These are phyloP conservation scores for Ganaspis brasiliensis DNA, from an alignment of 2,888 invertebrate genomes.

Conservation along the genomic window DNA sequence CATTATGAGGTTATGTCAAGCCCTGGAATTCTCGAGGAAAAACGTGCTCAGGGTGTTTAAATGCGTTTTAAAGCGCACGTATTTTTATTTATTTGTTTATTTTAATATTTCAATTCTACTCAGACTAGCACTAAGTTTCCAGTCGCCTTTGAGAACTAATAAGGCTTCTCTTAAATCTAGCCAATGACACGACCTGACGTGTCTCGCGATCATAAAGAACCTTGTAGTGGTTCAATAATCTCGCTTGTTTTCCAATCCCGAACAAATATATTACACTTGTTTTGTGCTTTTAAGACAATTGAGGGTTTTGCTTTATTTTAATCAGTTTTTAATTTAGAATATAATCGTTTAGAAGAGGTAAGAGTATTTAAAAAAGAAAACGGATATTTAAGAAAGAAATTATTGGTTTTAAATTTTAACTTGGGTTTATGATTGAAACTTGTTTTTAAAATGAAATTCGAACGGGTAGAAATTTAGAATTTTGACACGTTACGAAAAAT, in stretches of 20 bases:
- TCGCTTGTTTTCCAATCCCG: background rate
- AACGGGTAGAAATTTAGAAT: too few relatives aligned
- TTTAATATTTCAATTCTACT: background rate
- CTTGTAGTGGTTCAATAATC: background rate
- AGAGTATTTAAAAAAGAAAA: too few relatives aligned
- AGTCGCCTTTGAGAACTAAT: constrained; percentile 10
- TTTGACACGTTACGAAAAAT: too few relatives aligned
- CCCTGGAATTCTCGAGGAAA: background rate
- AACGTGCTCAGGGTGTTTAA: background rate
- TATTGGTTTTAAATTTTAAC: too few relatives aligned
- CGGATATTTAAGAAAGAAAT: too few relatives aligned
- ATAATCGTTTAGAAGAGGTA: too few relatives aligned
- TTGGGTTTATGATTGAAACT: too few relatives aligned
- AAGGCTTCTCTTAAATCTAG: constrained; percentile 7
- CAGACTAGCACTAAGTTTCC: background rate
- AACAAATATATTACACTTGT: too few relatives aligned
- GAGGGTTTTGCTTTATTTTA: too few relatives aligned
- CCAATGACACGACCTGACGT: constrained; percentile 14
- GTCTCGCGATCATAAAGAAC: constrained; percentile 5
- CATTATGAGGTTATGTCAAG: constrained; percentile 13
- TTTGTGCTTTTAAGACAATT: too few relatives aligned
- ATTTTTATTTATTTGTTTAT: background rate
- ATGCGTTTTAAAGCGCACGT: background rate
- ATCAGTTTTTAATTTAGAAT: too few relatives aligned
- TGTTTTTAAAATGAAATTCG: too few relatives aligned